Evolutionary conservation across 1,140 invertebrate genomes (phyloP).

Genomic region (Danaus melanippus): DNA sequence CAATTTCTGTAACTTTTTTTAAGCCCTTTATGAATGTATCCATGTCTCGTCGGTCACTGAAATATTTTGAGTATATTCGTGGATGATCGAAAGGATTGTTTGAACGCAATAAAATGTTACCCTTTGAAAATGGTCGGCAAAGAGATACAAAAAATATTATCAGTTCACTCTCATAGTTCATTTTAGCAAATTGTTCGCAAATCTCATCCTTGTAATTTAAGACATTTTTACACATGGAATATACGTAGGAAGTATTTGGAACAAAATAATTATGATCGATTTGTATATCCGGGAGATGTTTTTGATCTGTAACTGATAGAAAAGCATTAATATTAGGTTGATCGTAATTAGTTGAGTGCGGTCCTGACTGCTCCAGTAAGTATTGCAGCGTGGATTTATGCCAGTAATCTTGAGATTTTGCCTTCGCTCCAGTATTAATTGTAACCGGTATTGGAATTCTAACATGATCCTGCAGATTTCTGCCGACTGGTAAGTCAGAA

Average conservation of each 20-base stretch:
- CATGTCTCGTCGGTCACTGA: constrained; percentile 50
- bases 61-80: constrained; percentile 57
- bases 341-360: constrained; percentile 56
- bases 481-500: constrained; percentile 80
- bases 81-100: constrained; percentile 82
- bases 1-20: constrained; percentile 42
- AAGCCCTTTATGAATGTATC: constrained; percentile 40
- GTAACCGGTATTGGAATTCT: constrained; percentile 78
- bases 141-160: constrained; percentile 50
- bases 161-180: constrained; percentile 53
- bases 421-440: constrained; percentile 66
- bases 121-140: constrained; percentile 54
- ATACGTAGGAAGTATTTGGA: constrained; percentile 68
- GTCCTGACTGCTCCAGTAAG: constrained; percentile 38
- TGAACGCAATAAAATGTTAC: constrained; percentile 71
- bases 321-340: constrained; percentile 71
- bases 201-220: constrained; percentile 78
- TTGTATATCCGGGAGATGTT: constrained; percentile 75
- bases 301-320: constrained; percentile 73
- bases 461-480: constrained; percentile 84
- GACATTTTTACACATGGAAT: constrained; percentile 36
- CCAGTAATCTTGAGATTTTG: constrained; percentile 40
- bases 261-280: constrained; percentile 73
- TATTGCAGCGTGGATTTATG: constrained; percentile 48
- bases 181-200: constrained; percentile 79